Percentiles rank a stretch among this genome's conserved stretches.
These are phyloP conservation scores for Cartodere bifasciata DNA, from an alignment of 2,888 invertebrate genomes.

Conservation along the genomic window DNA sequence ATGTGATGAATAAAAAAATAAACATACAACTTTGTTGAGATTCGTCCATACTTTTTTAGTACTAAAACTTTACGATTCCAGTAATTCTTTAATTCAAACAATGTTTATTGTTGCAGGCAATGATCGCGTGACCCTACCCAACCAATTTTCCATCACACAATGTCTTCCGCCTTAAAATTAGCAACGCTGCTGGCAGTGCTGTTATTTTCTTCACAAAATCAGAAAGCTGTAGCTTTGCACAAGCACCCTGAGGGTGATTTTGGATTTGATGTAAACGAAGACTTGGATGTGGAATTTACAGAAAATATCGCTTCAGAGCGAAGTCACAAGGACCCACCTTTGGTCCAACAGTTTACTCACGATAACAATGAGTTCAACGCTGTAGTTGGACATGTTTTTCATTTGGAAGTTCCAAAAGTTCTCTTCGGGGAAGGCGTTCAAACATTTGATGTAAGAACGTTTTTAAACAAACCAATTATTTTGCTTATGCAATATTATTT, in stretches of 20 bases:
- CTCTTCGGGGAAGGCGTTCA: slow-evolving; percentile 49
- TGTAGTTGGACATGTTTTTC: slow-evolving; percentile 59
- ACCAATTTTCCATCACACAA: slow-evolving; percentile 9
- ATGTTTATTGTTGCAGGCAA: slow-evolving; percentile 15
- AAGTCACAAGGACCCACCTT: too few species aligned
- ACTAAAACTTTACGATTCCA: too few species aligned
- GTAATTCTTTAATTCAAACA: too few species aligned
- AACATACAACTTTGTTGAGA: too few species aligned
- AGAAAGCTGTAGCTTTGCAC: neutral
- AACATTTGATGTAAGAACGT: slow-evolving; percentile 52
- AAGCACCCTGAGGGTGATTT: slow-evolving; percentile 29
- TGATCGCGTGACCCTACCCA: slow-evolving; percentile 14
- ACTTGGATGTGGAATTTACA: slow-evolving; percentile 25
- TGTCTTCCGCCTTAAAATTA: slow-evolving; percentile 13
- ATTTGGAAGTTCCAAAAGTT: slow-evolving; percentile 57
- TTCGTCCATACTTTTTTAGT: too few species aligned
- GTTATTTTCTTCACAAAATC: slow-evolving; percentile 1
- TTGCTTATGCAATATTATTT: too few species aligned
- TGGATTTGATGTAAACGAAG: slow-evolving; percentile 31
- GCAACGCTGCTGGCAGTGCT: slow-evolving; percentile 17
- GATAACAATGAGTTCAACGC: slow-evolving; percentile 52
- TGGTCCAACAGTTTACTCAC: slow-evolving; percentile 26
- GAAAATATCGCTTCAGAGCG: too few species aligned
- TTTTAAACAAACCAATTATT: too few species aligned
- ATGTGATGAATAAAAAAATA: too few species aligned